Conservation (phyloP, 35 echinoderm and acorn worm genomes). For the Ophiothrix spiculata region DNA sequence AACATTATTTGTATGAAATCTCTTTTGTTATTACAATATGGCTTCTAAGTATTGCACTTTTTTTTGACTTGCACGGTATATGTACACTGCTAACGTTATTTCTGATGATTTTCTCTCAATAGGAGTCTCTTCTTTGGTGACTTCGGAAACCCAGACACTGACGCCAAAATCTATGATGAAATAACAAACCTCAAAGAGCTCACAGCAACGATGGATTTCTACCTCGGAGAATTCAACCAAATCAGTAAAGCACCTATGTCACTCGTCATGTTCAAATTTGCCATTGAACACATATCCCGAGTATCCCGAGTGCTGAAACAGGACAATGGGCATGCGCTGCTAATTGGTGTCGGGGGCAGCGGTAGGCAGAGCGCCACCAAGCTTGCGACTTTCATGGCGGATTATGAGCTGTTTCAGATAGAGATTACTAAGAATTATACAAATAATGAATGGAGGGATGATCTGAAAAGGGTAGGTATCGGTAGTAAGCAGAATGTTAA, state of each 20-base stretch:
- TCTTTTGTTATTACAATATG: no score
- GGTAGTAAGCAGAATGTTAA: no score
- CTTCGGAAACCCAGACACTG: conserved; percentile 83
- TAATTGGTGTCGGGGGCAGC: conserved; percentile 98
- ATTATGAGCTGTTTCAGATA: conserved; percentile 98
- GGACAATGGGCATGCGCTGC: conserved; percentile 88
- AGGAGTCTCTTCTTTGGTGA: conserved; percentile 97
- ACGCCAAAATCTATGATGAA: conserved; percentile 80
- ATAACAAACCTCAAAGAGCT: conserved; percentile 82
- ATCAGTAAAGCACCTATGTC: conserved; percentile 98
- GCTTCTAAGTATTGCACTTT: no score
- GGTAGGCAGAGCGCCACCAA: conserved; percentile 96
- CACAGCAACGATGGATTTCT: conserved; percentile 69
- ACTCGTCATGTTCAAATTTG: conserved; percentile 99
- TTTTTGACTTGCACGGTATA: no score
- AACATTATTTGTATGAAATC: no score
- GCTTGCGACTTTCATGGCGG: conserved; percentile 89
- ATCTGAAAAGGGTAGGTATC: conserved; percentile 72
- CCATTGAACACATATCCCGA: conserved; percentile 96
- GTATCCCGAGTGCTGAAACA: conserved; percentile 93
- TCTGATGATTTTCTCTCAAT: no score
- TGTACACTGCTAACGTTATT: no score
- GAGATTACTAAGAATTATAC: conserved; percentile 99
- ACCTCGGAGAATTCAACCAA: conserved; percentile 86
- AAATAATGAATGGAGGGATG: conserved; percentile 95